A percentile compares a stretch with the other conserved stretches of the same genome.
These are phyloP conservation scores for Eristalis intricaria DNA, from an alignment of 2,888 invertebrate species.

Conservation along the genomic window DNA sequence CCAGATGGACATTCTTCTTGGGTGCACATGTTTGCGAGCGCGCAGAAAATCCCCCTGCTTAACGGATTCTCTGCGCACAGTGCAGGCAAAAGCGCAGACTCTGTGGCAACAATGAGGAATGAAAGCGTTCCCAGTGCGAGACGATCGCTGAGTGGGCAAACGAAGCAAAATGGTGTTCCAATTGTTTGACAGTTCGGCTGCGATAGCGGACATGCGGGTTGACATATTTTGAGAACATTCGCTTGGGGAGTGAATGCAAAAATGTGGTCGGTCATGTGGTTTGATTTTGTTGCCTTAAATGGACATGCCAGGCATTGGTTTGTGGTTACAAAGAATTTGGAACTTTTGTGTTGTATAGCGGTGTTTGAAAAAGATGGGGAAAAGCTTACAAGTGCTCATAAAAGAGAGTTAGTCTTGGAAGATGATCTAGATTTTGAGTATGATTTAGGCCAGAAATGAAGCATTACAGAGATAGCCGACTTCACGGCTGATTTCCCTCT, in stretches of 20 bases:
- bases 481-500: too few relatives aligned
- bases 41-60: conserved; percentile 15
- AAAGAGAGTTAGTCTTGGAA: too few relatives aligned
- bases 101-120: conserved; percentile 5
- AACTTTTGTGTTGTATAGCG: background rate
- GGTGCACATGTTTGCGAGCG: conserved; percentile 57
- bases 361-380: background rate
- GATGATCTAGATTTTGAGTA: too few relatives aligned
- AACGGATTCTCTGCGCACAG: conserved; percentile 1
- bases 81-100: background rate
- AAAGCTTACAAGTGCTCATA: background rate
- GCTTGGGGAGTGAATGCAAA: background rate
- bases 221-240: conserved; percentile 53
- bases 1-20: conserved; percentile 71
- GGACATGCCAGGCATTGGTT: background rate
- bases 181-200: conserved; percentile 66
- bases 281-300: background rate
- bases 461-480: too few relatives aligned
- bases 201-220: conserved; percentile 56
- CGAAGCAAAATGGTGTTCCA: conserved; percentile 57
- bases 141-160: background rate
- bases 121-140: conserved; percentile 9
- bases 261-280: background rate
- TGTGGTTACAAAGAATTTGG: background rate
- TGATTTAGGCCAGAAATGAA: too few relatives aligned